phyloP scores from a whole-genome alignment of 2,113 vertebrate species.

The Mobula hypostoma region DNA sequence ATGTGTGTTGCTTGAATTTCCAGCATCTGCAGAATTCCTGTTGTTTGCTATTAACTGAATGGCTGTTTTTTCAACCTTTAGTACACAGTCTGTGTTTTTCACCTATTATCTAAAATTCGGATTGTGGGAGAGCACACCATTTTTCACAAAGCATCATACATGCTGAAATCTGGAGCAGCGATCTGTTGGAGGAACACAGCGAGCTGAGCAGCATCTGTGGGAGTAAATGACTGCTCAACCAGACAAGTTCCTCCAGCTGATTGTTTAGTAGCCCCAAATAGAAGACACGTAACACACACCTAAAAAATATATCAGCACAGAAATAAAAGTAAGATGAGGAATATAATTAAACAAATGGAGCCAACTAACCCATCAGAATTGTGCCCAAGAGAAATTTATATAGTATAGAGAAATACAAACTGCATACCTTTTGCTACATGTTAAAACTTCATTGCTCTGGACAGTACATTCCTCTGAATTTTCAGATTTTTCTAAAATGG shows the following conservation, averaged over 20 bases:
- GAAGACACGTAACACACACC: neutral
- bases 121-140: neutral
- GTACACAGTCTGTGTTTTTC: too few relatives aligned
- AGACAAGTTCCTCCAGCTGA: too few relatives aligned
- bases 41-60: neutral
- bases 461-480: constrained; percentile 62
- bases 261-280: neutral
- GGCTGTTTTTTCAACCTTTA: neutral
- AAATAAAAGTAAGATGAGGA: neutral
- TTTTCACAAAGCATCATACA: neutral
- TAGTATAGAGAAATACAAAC: neutral
- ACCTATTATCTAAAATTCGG: neutral
- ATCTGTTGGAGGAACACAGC: too few relatives aligned
- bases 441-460: constrained; percentile 69
- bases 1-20: too few relatives aligned
- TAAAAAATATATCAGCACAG: neutral
- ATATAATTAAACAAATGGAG: neutral
- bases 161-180: too few relatives aligned
- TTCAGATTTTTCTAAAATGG: constrained; percentile 59
- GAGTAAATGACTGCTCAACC: too few relatives aligned
- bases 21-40: too few relatives aligned
- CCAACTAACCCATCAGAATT: neutral
- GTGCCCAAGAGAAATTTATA: neutral
- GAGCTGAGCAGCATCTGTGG: too few relatives aligned
- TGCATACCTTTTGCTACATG: constrained; percentile 53